Base-by-base conservation (phyloP, 1,140 invertebrate genomes). In the Branchinecta lynchi region DNA sequence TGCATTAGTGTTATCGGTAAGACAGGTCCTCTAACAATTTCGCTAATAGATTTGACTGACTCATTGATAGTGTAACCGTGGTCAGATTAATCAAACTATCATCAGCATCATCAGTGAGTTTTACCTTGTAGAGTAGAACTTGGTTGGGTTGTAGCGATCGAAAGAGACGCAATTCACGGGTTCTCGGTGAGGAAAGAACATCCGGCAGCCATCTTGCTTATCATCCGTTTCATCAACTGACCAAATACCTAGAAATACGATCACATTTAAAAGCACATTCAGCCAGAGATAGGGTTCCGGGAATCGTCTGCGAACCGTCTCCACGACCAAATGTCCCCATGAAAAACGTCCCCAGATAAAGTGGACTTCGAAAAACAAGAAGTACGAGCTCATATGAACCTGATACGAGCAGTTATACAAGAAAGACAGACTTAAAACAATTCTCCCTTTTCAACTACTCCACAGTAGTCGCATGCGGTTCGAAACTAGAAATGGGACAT, bases 41-140 rank as follows among this genome's bases (percentile, higher is more conserved):
- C n/a, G n/a, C n/a, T n/a, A n/a, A n/a, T n/a, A n/a, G n/a, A n/a
- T n/a, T n/a, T n/a, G n/a, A n/a, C n/a, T n/a, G n/a, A n/a, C n/a
- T n/a, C n/a, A n/a, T n/a, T n/a, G n/a, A n/a, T n/a, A n/a, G n/a
- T 32, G 32, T 32, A 32, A 5, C 51, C 6, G 17, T 6, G 17
- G 12, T 3, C 17, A 60, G 6, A 60, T 12, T 20, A 60, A 60
- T 60, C 1, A 60, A 60, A 60, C 3, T 60, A 20, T 60, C 1
- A 60, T 3, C 17, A 60, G 1, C 12, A 3, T 20, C 17, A 60
- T 20, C 51, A 60, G 6, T 60, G 6, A 60, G 51, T 20, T 60
- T 46, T 74, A 71, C 32, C 74, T 74, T 43, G 75, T 75, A n/a
- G 73, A 71, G 66, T 71, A 74, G 15, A 75, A 68, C 46, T 74